These are phyloP conservation scores for Cochlearius cochlearius DNA, from an alignment of 2,113 vertebrate species.

Conservation along the genomic window DNA sequence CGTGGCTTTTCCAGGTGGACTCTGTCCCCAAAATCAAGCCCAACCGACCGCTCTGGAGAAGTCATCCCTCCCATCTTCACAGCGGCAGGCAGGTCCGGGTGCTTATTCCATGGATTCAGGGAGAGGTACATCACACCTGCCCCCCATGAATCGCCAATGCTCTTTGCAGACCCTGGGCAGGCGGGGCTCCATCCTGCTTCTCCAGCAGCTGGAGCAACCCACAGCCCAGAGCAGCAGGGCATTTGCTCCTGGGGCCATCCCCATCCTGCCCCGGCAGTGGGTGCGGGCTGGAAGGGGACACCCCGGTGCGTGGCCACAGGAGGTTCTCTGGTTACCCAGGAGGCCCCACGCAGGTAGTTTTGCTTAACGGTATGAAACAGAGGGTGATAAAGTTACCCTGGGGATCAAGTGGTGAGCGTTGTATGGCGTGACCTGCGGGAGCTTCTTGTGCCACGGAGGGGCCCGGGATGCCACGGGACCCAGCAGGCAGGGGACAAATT, in stretches of 20 bases:
- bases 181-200: not conserved
- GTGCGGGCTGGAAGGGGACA: not conserved
- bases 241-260: rapidly evolving
- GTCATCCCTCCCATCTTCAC: not conserved
- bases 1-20: not conserved
- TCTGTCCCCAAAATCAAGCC: not conserved
- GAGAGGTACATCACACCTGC: not conserved
- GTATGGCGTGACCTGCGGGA: not conserved
- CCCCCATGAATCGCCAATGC: rapidly evolving
- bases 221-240: rapidly evolving
- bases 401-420: conserved; percentile 5
- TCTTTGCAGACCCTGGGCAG: not conserved
- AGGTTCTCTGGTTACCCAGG: not conserved
- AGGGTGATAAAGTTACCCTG: not conserved
- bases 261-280: not conserved
- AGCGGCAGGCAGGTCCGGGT: rapidly evolving
- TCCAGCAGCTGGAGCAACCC: not conserved
- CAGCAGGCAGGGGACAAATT: not conserved
- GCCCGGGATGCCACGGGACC: not conserved
- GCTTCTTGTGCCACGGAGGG: not conserved
- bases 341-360: not conserved
- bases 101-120: rapidly evolving
- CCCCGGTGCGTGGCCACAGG: not conserved
- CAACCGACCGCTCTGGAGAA: rapidly evolving
- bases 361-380: conserved; percentile 43